Evolutionary conservation across 2,888 invertebrate genomes (phyloP), one percentile per base, ranked within the genome.

Genomic region (Scotopteryx bipunctaria): DNA sequence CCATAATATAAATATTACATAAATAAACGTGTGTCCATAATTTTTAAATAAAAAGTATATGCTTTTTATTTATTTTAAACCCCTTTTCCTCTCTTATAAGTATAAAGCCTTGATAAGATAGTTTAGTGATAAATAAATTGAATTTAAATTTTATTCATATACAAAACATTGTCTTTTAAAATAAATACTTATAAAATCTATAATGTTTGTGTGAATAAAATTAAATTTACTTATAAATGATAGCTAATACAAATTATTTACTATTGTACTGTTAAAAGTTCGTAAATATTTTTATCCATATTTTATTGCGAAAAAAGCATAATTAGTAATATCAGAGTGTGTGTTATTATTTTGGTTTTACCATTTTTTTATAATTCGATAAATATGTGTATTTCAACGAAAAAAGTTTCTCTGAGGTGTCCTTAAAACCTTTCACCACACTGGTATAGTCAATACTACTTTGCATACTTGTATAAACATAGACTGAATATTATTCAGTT

Each of bases 91-190:
- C 37, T 31, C 11, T 31, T n/a, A 5, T 46, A 32, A 38, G 19
- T 27, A 25, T 42, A 38, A 43, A 25, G 45, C 37, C 21, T 46
- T 43, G 23, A 19, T 42, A 49, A 37, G 25, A 37, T 42, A 33
- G 14, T 21, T 41, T 23, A 49, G 21, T 36, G 9, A 15, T 19
- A 45, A 46, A 13, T 14, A 15, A n/a, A 27, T 9, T 15, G n/a
- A 13, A 41, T 21, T 31, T 49, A 13, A 31, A 31, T 31, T 42
- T 23, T 14, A 37, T 27, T 37, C 29, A 16, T 29, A 37, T 3
- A 19, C 8, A 27, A 9, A 11, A 23, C 14, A 32, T 9, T 6
- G n/a, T 23, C 2, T 25, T 25, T 1, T 9, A 25, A 3, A 27
- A 11, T 27, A 11, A 11, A 8, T 9, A 9, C 2, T 9, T 2